Base-by-base conservation (phyloP, 2,113 vertebrate species). In the Murina feae region DNA sequence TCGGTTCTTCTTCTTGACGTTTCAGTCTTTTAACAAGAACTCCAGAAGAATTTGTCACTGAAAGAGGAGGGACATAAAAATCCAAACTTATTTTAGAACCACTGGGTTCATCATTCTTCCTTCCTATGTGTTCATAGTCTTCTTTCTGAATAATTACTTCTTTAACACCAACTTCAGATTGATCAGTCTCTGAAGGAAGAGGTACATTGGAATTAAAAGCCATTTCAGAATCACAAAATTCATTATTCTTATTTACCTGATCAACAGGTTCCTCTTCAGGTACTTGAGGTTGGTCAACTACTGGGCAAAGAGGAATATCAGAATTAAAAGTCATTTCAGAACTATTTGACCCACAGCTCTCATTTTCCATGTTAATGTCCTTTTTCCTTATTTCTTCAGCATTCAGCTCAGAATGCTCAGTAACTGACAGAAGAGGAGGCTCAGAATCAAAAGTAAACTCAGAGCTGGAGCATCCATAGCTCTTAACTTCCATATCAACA, bases 101-200 rank as follows among this genome's bases (percentile, higher is more conserved):
- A 63, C 97, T 99, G 51, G 96, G 60, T 8, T 98, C 98, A 95
- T 99, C 99, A 44, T 94, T 93, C 96, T 98, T 98, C 97, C 99
- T 98, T 81, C 98, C 97, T 94, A 99, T 95, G 74, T 98, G 97
- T 93, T 99, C 96, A 81, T 98, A 98, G 30, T 98, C 94, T 47
- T 99, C 98, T 98, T 98, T 98, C 49, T 99, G 98, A 92, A 93
- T 35, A 63, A 98, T 98, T 90, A 99, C 92, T 96, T 98, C 98
- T 97, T 96, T 98, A 71, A 96, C 95, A 91, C 97, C 96, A 66
- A 93, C 72, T 96, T 98, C 98, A 47, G 95, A 82, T 66, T 98
- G 96, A 68, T 96, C 97, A 74, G 96, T 60, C 96, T 94, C 97
- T 95, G 97, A 98, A 96, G 98, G 98, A 96, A 95, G 81, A 88